phyloP scores from a whole-genome alignment of 2,797 vertebrate species.

The Onychomys leucogaster region DNA sequence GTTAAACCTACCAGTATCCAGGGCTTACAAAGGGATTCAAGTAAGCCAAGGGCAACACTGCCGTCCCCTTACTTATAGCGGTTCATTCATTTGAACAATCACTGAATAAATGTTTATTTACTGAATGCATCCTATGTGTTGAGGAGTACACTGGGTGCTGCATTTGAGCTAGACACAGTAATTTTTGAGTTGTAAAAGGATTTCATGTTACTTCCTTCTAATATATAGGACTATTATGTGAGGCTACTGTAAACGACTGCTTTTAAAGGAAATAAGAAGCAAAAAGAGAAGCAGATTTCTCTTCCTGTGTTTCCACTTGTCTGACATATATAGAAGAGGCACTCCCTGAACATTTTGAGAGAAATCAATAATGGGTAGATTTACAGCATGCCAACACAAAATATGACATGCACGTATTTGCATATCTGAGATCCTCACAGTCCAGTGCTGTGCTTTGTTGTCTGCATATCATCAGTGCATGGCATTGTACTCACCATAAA shows the following conservation, averaged over 20 bases:
- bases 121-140: neutral
- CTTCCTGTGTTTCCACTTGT: neutral
- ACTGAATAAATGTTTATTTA: neutral
- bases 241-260: neutral
- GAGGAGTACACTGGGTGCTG: neutral
- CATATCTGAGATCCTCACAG: neutral
- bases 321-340: neutral
- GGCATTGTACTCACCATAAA: neutral
- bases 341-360: neutral
- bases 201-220: neutral
- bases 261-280: neutral
- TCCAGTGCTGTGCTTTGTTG: neutral
- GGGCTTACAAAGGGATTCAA: neutral
- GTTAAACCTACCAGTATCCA: neutral
- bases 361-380: neutral
- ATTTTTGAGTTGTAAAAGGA: slow-evolving; percentile 30
- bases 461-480: neutral
- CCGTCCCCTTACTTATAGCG: neutral
- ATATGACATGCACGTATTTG: neutral
- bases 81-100: neutral
- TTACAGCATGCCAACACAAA: neutral
- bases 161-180: neutral
- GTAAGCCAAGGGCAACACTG: neutral
- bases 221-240: neutral
- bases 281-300: neutral